Percentiles rank a stretch among this genome's conserved stretches.
Evolutionary conservation across 1,140 invertebrate genomes (phyloP).

Genomic region (Rhagoletis pomonella): DNA sequence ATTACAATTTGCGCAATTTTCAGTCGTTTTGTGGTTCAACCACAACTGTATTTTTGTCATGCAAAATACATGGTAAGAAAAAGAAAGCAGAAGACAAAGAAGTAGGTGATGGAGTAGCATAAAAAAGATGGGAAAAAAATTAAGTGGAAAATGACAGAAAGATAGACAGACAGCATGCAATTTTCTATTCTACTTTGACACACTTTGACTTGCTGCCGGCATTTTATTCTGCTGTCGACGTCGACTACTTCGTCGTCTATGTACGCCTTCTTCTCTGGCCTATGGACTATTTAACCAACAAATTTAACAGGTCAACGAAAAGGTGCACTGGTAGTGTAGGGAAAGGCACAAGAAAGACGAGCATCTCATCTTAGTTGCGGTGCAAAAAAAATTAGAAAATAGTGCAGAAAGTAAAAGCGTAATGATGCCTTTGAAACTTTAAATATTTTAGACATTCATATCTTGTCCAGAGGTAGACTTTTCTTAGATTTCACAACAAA

Average conservation of each 20-base stretch:
- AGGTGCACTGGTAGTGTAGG: neutral
- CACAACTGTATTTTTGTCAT: conserved; percentile 6
- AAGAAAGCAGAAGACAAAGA: neutral
- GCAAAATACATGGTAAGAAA: neutral
- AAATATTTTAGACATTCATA: neutral
- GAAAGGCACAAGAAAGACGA: too few relatives aligned
- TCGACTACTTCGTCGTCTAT: neutral
- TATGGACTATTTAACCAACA: conserved; percentile 8
- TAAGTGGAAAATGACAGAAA: conserved; percentile 52
- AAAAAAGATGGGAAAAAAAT: conserved; percentile 14
- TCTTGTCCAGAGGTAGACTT: too few relatives aligned
- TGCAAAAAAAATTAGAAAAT: neutral
- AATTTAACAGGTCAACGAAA: conserved; percentile 30
- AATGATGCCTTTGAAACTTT: neutral
- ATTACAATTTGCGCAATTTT: conserved; percentile 39
- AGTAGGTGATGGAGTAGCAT: neutral
- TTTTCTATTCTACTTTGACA: conserved; percentile 51
- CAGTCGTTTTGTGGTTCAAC: conserved; percentile 27
- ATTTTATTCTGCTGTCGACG: neutral
- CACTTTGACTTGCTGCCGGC: conserved; percentile 34
- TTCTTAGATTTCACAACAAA: too few relatives aligned
- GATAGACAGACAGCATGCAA: conserved; percentile 49
- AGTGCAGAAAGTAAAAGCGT: neutral
- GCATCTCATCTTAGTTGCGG: too few relatives aligned
- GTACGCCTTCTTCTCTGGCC: neutral